Conservation (phyloP, 2,888 invertebrate species). For the Steinernema carpocapsae region DNA sequence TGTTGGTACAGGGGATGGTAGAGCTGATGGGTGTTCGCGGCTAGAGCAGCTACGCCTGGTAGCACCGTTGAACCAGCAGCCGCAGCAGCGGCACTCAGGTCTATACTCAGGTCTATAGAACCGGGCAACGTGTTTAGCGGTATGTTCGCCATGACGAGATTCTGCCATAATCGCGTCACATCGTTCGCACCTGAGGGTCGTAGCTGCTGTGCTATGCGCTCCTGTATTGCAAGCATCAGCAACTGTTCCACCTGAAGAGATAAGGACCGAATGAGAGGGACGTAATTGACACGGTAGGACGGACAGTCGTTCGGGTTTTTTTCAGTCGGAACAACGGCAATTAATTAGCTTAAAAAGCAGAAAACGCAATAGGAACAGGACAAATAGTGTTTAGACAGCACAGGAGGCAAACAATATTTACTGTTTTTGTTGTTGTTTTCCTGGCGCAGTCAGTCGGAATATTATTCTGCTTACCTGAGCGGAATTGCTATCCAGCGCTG, state of each 20-base stretch:
- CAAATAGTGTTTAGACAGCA: not conserved
- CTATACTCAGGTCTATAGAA: not conserved
- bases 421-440: too few species aligned
- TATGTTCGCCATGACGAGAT: slow-evolving; percentile 37
- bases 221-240: slow-evolving; percentile 53
- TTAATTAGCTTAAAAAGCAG: not conserved
- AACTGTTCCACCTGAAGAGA: slow-evolving; percentile 51
- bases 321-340: not conserved
- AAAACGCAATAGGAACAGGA: not conserved
- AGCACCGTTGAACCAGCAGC: not conserved
- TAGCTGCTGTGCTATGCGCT: slow-evolving; percentile 50
- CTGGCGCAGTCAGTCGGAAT: too few species aligned
- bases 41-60: slow-evolving; percentile 34
- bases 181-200: slow-evolving; percentile 35
- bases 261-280: not conserved
- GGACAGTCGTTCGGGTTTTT: not conserved
- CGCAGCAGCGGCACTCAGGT: not conserved
- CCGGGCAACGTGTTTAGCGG: slow-evolving; percentile 12
- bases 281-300: too few species aligned
- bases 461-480: not conserved
- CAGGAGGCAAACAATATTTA: not conserved
- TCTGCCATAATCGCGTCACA: slow-evolving; percentile 41
- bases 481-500: slow-evolving; percentile 29
- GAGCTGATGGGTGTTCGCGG: slow-evolving; percentile 26
- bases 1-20: slow-evolving; percentile 72